A percentile compares a stretch with the other conserved stretches of the same genome.
Evolutionary conservation across 2,888 invertebrate species (phyloP).

Genomic region (Acleris cristana): DNA sequence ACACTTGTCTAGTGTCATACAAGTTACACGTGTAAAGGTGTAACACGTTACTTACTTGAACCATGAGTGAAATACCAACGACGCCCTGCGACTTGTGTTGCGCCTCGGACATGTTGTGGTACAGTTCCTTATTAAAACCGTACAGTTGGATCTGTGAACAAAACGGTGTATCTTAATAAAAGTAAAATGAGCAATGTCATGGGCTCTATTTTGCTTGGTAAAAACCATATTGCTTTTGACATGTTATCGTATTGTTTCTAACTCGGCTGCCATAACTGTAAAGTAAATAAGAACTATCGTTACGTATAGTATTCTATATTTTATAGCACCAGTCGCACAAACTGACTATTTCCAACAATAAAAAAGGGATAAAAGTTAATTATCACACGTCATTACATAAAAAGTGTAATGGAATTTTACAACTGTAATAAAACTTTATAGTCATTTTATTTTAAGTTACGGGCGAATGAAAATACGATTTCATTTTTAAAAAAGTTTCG

Average conservation of each 20-base stretch:
- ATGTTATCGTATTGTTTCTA: too few species aligned
- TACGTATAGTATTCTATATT: too few species aligned
- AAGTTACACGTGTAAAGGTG: too few species aligned
- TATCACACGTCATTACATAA: too few species aligned
- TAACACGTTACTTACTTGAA: conserved; percentile 90
- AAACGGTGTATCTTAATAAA: conserved; percentile 13
- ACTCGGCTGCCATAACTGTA: too few species aligned
- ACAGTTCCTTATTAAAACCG: conserved; percentile 98
- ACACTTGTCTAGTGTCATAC: too few species aligned
- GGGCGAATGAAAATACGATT: background rate
- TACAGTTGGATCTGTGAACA: conserved; percentile 94
- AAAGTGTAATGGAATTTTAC: too few species aligned
- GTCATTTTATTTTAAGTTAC: background rate
- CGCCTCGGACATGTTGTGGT: conserved; percentile 98
- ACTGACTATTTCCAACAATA: too few species aligned
- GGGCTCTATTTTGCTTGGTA: background rate
- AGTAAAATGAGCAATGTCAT: background rate
- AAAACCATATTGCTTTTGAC: background rate
- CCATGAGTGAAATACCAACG: conserved; percentile 96
- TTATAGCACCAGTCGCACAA: too few species aligned
- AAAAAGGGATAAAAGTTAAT: too few species aligned
- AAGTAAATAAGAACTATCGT: too few species aligned
- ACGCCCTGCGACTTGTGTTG: conserved; percentile 98
- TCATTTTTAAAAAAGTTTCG: background rate
- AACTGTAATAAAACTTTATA: background rate